Percentiles rank a stretch among this genome's conserved stretches.
phyloP scores from a whole-genome alignment of 2,888 invertebrate genomes.

The Caenorhabditis doughertyi region DNA sequence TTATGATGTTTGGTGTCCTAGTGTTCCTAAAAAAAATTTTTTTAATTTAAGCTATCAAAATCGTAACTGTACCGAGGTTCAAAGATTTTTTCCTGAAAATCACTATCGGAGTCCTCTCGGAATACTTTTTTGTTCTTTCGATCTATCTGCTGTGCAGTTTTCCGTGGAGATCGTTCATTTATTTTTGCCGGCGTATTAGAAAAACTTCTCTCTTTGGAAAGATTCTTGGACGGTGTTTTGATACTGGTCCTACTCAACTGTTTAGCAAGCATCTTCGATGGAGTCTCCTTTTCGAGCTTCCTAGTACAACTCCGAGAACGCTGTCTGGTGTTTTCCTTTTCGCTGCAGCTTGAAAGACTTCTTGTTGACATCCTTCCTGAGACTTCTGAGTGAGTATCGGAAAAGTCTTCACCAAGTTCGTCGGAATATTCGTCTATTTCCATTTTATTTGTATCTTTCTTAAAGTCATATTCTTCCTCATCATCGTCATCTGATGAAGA shows the following conservation, averaged over 20 bases:
- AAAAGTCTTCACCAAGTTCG: slow-evolving; percentile 33
- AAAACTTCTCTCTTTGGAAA: background rate
- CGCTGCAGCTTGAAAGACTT: slow-evolving; percentile 6
- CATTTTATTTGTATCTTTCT: slow-evolving; percentile 1
- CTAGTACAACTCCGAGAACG: slow-evolving; percentile 14
- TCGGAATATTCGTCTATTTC: slow-evolving; percentile 25
- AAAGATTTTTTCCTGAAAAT: too few relatives aligned
- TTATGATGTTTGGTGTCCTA: slow-evolving; percentile 9
- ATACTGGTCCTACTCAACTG: slow-evolving; percentile 10
- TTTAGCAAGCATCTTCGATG: slow-evolving; percentile 37
- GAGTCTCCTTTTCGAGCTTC: slow-evolving; percentile 15
- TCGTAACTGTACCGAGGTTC: too few relatives aligned
- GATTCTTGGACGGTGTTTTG: slow-evolving; percentile 11
- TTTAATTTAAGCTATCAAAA: too few relatives aligned
- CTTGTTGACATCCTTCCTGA: background rate
- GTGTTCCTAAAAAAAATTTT: background rate
- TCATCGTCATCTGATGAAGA: slow-evolving; percentile 31
- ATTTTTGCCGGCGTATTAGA: background rate
- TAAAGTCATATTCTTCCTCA: slow-evolving; percentile 21
- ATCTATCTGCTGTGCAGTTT: background rate
- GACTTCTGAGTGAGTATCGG: background rate
- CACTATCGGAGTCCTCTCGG: too few relatives aligned
- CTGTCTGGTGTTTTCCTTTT: slow-evolving; percentile 24
- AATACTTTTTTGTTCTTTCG: background rate
- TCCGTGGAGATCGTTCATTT: slow-evolving; percentile 21